These are phyloP conservation scores for Phoeniculus purpureus DNA, from an alignment of 2,797 vertebrate genomes.

Conservation along the genomic window DNA sequence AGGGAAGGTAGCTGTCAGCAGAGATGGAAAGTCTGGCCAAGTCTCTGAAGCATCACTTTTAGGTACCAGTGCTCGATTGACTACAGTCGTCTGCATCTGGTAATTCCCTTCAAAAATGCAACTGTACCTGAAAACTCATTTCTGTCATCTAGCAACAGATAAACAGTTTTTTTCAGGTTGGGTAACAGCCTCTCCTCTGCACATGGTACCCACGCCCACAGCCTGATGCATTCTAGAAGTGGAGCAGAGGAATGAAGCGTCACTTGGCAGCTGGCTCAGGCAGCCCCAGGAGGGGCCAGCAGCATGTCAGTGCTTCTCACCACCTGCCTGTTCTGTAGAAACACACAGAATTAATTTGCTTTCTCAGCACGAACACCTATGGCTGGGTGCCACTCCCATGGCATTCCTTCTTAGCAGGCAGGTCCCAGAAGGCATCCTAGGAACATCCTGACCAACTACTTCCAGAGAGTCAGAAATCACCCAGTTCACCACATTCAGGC, in stretches of 20 bases:
- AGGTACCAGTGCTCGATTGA: neutral
- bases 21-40: neutral
- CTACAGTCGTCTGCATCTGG: neutral
- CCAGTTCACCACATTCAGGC: neutral
- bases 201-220: fast-evolving
- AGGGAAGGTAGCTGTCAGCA: neutral
- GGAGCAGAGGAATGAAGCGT: neutral
- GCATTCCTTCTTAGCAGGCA: neutral
- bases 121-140: neutral
- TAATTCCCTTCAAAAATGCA: neutral
- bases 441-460: neutral
- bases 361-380: neutral
- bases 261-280: neutral
- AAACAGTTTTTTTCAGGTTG: neutral
- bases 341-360: neutral
- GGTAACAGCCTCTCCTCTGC: neutral
- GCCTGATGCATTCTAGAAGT: neutral
- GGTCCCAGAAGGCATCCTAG: neutral
- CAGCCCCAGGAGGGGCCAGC: neutral
- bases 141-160: neutral
- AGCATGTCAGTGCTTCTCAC: neutral
- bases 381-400: neutral
- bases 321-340: neutral
- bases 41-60: neutral
- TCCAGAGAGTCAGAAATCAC: neutral